Conservation (phyloP, 2,888 invertebrate species). For the Labia minor region DNA sequence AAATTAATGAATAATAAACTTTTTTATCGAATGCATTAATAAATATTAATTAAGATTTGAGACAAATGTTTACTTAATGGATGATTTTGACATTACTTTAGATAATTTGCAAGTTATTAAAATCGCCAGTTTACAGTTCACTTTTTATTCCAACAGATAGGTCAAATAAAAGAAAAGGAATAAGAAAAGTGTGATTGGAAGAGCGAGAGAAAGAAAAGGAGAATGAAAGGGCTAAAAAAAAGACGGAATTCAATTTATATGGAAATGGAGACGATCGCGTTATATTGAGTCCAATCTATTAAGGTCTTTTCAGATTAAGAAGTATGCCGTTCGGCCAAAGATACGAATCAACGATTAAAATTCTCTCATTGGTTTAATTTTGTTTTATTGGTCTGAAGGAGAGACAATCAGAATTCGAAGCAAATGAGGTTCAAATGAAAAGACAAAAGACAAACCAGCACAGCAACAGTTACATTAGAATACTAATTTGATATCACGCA, state of each 20-base stretch:
- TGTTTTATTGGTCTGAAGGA: background rate
- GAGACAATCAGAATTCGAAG: background rate
- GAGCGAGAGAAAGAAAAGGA: too few species aligned
- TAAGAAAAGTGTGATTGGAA: too few species aligned
- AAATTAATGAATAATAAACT: too few species aligned
- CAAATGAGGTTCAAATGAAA: too few species aligned
- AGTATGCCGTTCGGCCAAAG: background rate
- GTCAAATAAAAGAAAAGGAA: background rate
- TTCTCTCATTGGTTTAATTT: background rate
- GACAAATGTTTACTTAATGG: background rate
- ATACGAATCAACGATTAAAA: background rate
- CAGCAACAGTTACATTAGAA: too few species aligned
- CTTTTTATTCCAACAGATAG: background rate
- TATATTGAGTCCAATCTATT: background rate
- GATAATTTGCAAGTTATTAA: background rate
- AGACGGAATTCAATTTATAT: background rate
- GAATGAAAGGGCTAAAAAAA: background rate
- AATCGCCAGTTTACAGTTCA: background rate
- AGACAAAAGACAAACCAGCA: too few species aligned
- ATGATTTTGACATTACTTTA: background rate
- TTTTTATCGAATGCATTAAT: background rate
- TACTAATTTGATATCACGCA: too few species aligned
- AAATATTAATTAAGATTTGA: background rate
- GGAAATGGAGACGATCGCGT: background rate
- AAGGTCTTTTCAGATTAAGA: background rate